phyloP scores from a whole-genome alignment of 2,888 invertebrate species.

The Ichneumoninae sp. region DNA sequence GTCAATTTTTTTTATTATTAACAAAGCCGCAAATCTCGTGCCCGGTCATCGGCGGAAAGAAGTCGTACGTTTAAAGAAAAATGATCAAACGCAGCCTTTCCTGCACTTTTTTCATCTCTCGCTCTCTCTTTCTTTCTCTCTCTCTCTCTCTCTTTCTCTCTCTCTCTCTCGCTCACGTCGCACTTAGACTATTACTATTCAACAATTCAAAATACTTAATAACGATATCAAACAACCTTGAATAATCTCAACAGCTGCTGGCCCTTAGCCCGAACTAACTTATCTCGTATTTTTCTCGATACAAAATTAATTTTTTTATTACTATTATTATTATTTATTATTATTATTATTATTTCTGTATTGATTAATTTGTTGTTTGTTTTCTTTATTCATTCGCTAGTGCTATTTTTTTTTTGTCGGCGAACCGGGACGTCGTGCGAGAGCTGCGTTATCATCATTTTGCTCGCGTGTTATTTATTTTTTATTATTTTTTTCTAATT shows the following conservation, averaged over 20 bases:
- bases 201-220: constrained; percentile 84
- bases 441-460: constrained; percentile 26
- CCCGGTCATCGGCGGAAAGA: constrained; percentile 48
- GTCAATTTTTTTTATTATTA: not conserved
- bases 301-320: constrained; percentile 78
- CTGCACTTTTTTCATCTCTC: constrained; percentile 36
- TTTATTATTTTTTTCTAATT: constrained; percentile 39
- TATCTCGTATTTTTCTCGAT: constrained; percentile 74
- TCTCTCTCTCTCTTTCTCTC: too few species aligned
- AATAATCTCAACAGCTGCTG: constrained; percentile 84
- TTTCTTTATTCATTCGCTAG: constrained; percentile 39
- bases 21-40: constrained; percentile 16
- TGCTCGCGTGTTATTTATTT: constrained; percentile 54
- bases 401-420: constrained; percentile 53
- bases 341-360: constrained; percentile 65
- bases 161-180: constrained; percentile 25
- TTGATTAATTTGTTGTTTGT: not conserved
- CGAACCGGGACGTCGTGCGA: constrained; percentile 35
- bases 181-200: constrained; percentile 82
- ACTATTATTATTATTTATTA: constrained; percentile 45
- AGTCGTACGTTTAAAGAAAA: constrained; percentile 51
- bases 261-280: constrained; percentile 79
- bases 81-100: constrained; percentile 33
- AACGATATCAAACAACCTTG: constrained; percentile 84
- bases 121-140: not conserved